Evolutionary conservation across 2,888 invertebrate species (phyloP).

Genomic region (Platerodrilus igneus): DNA sequence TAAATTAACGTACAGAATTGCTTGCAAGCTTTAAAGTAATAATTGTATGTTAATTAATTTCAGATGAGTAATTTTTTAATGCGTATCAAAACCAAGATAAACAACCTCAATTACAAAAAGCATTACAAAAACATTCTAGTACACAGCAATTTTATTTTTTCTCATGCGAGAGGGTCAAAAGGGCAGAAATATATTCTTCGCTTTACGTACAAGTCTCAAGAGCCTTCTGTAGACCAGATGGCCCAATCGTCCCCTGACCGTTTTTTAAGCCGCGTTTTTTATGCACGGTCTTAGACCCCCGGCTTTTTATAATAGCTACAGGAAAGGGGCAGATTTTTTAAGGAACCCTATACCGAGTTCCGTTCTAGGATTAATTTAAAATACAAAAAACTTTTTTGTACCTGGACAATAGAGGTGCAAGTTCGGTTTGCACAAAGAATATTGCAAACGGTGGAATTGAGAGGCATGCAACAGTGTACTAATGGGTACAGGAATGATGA

Average conservation of each 20-base stretch:
- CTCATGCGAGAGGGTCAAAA: constrained; percentile 43
- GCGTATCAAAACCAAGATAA: constrained; percentile 25
- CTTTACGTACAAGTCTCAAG: constrained; percentile 41
- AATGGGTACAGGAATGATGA: constrained; percentile 20
- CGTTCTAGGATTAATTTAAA: constrained; percentile 48
- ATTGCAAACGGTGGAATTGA: constrained; percentile 30
- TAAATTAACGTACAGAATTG: too few relatives aligned
- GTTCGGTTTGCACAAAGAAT: constrained; percentile 44
- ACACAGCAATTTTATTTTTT: constrained; percentile 32
- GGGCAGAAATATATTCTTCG: constrained; percentile 38
- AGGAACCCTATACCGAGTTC: constrained; percentile 49
- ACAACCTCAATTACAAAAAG: constrained; percentile 17
- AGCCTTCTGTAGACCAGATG: constrained; percentile 44
- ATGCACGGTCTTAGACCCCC: constrained; percentile 37
- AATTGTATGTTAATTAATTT: constrained; percentile 29
- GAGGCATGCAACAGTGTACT: constrained; percentile 9
- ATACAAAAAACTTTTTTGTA: constrained; percentile 42
- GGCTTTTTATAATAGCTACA: constrained; percentile 40
- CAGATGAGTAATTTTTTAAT: constrained; percentile 24
- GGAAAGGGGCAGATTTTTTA: constrained; percentile 51
- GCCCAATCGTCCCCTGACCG: constrained; percentile 44
- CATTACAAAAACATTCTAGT: constrained; percentile 12
- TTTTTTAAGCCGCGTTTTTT: constrained; percentile 49
- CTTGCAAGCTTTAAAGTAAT: too few relatives aligned
- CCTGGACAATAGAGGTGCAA: constrained; percentile 47